Conservation (phyloP, 2,797 vertebrate species). For the Rhinella marina region DNA sequence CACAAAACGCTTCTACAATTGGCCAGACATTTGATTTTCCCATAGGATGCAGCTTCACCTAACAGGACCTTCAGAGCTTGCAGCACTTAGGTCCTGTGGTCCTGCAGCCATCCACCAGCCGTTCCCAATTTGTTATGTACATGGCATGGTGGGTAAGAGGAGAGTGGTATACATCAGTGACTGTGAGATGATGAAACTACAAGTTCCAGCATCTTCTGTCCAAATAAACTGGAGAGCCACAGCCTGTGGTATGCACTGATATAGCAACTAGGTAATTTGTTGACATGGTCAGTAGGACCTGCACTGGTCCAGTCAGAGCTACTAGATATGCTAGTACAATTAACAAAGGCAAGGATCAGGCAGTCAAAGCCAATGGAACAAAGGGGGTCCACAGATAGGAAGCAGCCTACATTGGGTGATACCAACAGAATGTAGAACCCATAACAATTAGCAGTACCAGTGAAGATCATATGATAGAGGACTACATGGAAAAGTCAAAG, state of each 20-base stretch:
- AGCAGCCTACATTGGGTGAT: no score
- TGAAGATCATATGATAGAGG: no score
- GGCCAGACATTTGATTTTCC: not conserved
- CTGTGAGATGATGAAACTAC: not conserved
- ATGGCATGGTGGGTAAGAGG: not conserved
- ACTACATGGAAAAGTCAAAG: no score
- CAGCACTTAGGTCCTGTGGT: not conserved
- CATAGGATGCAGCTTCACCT: not conserved
- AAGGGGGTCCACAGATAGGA: no score
- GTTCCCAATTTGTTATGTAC: not conserved
- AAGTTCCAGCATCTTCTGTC: conserved; percentile 4
- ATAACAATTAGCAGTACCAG: no score
- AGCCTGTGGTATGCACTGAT: not conserved
- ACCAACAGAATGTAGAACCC: no score
- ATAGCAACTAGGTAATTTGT: not conserved
- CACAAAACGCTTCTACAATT: conserved; percentile 53
- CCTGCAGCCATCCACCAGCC: conserved; percentile 1
- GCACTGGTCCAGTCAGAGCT: no score
- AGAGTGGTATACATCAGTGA: not conserved
- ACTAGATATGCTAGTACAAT: no score
- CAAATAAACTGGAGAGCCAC: not conserved
- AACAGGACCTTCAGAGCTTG: not conserved
- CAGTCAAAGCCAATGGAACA: no score
- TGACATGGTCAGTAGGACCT: not conserved
- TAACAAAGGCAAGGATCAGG: no score